Evolutionary conservation across 2,113 vertebrate genomes (phyloP), one percentile per base, ranked within the genome.

Genomic region (Protomyctophum bolini): DNA sequence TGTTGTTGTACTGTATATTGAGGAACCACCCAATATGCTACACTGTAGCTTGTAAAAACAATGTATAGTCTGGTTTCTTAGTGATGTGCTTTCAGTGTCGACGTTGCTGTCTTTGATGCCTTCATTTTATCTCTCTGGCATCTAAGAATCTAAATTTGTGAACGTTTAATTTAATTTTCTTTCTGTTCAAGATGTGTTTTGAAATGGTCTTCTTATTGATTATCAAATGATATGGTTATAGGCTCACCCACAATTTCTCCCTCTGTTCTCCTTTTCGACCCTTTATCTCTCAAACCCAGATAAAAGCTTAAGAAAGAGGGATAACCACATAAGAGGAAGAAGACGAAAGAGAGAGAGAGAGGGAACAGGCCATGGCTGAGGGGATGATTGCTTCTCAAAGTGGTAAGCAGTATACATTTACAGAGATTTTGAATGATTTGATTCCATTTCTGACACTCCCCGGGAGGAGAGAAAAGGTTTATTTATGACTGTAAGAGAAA

Each of bases 381-480:
- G 71, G 83, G 82, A 93, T 91, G 87, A 93, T 92, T 86, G 68
- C 87, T 90, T 90, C 88, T 91, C 86, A 87, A 83, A 90, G 90
- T 91, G 91, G 93, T 93, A 88, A 93, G 91, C 82, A 77, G 45
- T n/a, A 49, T 11, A 72, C 48, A 66, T 67, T 88, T 77, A 75
- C 67, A 52, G 66, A 60, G 60, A 48, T 78, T 80, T 75, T 57
- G 63, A 62, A 68, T 21, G 3, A 72, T 85, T 83, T 68, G 49
- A 68, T 66, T 72, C 29, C 41, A 49, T 55, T 76, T 65, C 46
- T 11, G 11, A 72, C 63, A 58, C 11, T 58, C 55, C 41, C 54
- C 33, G 3, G 33, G 33, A 41, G 33, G 33, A 41, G 33, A 57
- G 68, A 63, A 1, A 15, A 14, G 15, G 61, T 63, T 46, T 47